Evolutionary conservation across 2,797 vertebrate species (phyloP).

Genomic region (Phrynocephalus guinanensis): DNA sequence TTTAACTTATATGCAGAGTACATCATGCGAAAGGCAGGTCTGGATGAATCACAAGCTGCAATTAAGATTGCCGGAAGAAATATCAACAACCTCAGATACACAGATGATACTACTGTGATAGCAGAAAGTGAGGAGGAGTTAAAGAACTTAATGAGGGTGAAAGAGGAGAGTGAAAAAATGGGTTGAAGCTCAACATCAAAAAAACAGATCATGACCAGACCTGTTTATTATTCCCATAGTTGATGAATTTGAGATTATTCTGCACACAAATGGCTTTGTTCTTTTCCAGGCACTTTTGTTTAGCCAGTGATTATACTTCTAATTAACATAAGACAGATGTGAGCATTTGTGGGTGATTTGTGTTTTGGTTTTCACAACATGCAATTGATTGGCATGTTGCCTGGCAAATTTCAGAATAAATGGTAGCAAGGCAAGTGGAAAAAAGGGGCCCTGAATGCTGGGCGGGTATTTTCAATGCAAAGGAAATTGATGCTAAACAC

Average conservation of each 20-base stretch:
- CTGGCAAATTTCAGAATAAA: constrained; percentile 7
- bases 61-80: too few species aligned
- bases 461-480: background rate
- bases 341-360: background rate
- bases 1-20: too few species aligned
- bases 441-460: background rate
- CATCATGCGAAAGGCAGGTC: too few species aligned
- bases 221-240: background rate
- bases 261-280: background rate
- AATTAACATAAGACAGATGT: constrained; percentile 28
- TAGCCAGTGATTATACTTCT: background rate
- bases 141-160: too few species aligned
- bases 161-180: too few species aligned
- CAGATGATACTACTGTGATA: too few species aligned
- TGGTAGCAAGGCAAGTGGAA: constrained; percentile 20
- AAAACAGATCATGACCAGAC: background rate
- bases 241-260: background rate
- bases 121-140: too few species aligned
- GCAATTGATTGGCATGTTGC: background rate
- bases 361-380: constrained; percentile 13
- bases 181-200: too few species aligned
- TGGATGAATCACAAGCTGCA: too few species aligned
- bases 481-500: background rate
- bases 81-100: too few species aligned
- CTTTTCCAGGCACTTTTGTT: background rate